A percentile compares a stretch with the other conserved stretches of the same genome.
phyloP scores from a whole-genome alignment of 1,140 invertebrate species.

The Anoplophora glabripennis region DNA sequence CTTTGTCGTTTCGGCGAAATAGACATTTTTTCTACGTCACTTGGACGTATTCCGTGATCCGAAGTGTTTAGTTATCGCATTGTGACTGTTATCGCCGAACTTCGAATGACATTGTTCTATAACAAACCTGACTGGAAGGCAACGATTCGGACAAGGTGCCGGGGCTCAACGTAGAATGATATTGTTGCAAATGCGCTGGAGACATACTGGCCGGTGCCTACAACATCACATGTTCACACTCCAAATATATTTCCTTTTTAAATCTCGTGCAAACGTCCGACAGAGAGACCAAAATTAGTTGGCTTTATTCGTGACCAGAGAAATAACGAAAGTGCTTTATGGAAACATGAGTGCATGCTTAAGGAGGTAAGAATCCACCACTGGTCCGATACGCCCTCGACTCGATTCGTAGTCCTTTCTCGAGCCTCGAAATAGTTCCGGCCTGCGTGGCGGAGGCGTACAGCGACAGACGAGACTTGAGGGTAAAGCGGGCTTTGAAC shows the following conservation, averaged over 20 bases:
- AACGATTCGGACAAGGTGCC: slow-evolving; percentile 71
- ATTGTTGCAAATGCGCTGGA: slow-evolving; percentile 79
- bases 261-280: not conserved
- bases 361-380: slow-evolving; percentile 18
- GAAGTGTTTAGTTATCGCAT: not conserved
- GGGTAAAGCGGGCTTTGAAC: too few species aligned
- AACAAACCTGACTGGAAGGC: slow-evolving; percentile 74
- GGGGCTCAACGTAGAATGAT: slow-evolving; percentile 64
- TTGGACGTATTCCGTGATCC: too few species aligned
- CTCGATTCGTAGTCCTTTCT: too few species aligned
- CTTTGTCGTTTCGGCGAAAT: too few species aligned
- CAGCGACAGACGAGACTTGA: too few species aligned
- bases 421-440: too few species aligned
- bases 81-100: not conserved
- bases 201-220: slow-evolving; percentile 88
- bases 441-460: too few species aligned
- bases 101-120: slow-evolving; percentile 13
- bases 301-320: slow-evolving; percentile 25
- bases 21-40: too few species aligned
- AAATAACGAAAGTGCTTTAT: slow-evolving; percentile 20
- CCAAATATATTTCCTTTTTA: slow-evolving; percentile 2
- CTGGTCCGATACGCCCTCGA: too few species aligned
- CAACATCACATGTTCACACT: slow-evolving; percentile 42
- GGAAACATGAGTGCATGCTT: slow-evolving; percentile 20
- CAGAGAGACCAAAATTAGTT: slow-evolving; percentile 2